Evolutionary conservation across 2,113 vertebrate genomes (phyloP).

Genomic region (Mirza zaza): DNA sequence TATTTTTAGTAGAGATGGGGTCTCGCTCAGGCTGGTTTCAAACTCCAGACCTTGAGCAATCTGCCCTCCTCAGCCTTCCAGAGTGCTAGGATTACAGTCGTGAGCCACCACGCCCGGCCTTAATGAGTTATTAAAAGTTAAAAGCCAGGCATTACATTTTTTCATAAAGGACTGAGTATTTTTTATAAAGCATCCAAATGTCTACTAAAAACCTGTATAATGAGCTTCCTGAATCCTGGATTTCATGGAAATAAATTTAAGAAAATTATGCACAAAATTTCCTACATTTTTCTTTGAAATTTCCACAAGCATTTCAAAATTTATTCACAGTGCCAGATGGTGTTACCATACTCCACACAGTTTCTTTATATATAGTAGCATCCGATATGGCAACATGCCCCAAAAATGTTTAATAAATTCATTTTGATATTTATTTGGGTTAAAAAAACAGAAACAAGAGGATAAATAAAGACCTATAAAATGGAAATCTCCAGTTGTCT

Average conservation of each 20-base stretch:
- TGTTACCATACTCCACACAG: background rate
- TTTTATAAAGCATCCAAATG: background rate
- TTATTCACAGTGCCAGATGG: slow-evolving; percentile 4
- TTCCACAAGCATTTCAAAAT: slow-evolving; percentile 11
- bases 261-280: background rate
- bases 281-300: slow-evolving; percentile 32
- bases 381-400: background rate
- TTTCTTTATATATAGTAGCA: background rate
- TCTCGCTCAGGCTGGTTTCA: no score
- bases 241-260: background rate
- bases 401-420: background rate
- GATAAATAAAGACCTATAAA: background rate
- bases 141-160: background rate
- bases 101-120: no score
- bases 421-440: slow-evolving; percentile 34
- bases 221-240: background rate
- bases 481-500: background rate
- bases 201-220: background rate
- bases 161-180: background rate
- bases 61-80: no score
- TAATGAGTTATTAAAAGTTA: background rate
- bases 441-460: background rate
- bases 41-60: no score
- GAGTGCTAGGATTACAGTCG: no score
- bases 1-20: no score